Evolutionary conservation across 2,113 vertebrate genomes (phyloP).

Genomic region (Pomatostomus ruficeps): DNA sequence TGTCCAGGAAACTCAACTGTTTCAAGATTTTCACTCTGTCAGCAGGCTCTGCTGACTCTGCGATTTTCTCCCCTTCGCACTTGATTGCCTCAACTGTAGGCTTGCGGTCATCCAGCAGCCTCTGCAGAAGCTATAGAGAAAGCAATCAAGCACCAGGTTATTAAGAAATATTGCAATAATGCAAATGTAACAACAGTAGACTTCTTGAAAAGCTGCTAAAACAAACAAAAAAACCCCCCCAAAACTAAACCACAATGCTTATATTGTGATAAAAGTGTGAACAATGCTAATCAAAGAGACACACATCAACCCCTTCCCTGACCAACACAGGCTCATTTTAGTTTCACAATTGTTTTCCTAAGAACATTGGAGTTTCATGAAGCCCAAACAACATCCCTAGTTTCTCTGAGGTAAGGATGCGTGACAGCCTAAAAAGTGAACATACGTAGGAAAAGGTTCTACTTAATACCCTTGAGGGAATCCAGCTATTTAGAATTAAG

Average conservation of each 20-base stretch:
- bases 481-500: background rate
- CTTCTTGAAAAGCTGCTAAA: background rate
- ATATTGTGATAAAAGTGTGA: background rate
- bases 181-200: background rate
- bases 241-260: background rate
- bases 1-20: conserved; percentile 85
- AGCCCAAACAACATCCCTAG: background rate
- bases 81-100: conserved; percentile 92
- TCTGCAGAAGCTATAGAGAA: conserved; percentile 86
- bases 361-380: background rate
- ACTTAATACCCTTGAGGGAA: background rate
- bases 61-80: conserved; percentile 90
- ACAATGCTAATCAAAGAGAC: background rate
- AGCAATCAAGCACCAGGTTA: background rate
- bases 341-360: background rate
- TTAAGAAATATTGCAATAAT: background rate
- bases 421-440: background rate
- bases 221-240: background rate
- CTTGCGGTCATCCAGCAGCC: conserved; percentile 89
- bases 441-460: background rate
- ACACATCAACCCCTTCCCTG: no score
- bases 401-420: background rate
- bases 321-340: background rate
- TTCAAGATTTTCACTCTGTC: conserved; percentile 90
- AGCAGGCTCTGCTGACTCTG: conserved; percentile 83